These are phyloP conservation scores for Cephalopholis sonnerati DNA, from an alignment of 2,113 vertebrate genomes.

Conservation along the genomic window DNA sequence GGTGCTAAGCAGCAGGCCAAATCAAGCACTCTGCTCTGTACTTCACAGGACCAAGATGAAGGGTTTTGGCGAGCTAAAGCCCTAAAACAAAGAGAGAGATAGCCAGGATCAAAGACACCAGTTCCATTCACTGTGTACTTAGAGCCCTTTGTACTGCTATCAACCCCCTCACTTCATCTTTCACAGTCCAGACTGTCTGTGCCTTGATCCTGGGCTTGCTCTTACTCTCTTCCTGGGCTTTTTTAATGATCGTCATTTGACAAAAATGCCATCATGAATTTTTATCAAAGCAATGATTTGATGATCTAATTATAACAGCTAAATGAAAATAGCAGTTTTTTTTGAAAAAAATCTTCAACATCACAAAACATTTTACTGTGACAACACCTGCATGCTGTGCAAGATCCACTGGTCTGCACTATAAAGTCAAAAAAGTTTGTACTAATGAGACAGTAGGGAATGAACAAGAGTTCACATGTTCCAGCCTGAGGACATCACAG, in stretches of 20 bases:
- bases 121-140: slow-evolving; percentile 44
- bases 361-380: background rate
- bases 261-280: background rate
- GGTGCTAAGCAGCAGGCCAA: slow-evolving; percentile 16
- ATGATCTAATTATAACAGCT: background rate
- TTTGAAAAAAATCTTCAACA: background rate
- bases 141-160: slow-evolving; percentile 46
- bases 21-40: slow-evolving; percentile 32
- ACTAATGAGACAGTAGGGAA: background rate
- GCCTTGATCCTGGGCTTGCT: slow-evolving; percentile 21
- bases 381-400: background rate
- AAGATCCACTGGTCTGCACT: background rate
- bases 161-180: slow-evolving; percentile 36
- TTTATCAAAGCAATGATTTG: background rate
- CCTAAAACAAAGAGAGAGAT: slow-evolving; percentile 44
- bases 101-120: slow-evolving; percentile 58
- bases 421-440: background rate
- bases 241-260: background rate
- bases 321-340: background rate
- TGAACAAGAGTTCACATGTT: background rate
- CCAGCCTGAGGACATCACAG: background rate
- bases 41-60: slow-evolving; percentile 53
- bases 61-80: slow-evolving; percentile 20
- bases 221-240: background rate
- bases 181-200: slow-evolving; percentile 3